A percentile compares a stretch with the other conserved stretches of the same genome.
Conservation (phyloP, 2,888 invertebrate genomes). For the Phyto melanocephala region DNA sequence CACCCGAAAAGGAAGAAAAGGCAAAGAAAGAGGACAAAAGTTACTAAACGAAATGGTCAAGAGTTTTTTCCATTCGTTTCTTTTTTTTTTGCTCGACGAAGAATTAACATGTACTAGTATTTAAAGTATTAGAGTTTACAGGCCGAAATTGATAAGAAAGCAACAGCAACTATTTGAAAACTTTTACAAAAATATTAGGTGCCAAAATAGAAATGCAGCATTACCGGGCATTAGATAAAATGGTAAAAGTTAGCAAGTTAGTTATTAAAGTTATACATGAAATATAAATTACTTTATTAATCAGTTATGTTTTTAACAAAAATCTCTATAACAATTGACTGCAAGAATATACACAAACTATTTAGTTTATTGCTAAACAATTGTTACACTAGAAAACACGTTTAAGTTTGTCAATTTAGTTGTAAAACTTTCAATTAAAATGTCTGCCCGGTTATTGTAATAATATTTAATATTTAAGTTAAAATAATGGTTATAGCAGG, state of each 20-base stretch:
- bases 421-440: no score
- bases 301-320: no score
- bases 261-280: background rate
- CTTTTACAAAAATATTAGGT: background rate
- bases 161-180: background rate
- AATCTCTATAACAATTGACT: no score
- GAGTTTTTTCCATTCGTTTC: constrained; percentile 30
- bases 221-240: background rate
- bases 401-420: no score
- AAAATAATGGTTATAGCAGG: no score
- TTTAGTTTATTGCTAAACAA: no score
- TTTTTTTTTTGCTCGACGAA: background rate
- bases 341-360: no score
- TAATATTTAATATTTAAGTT: no score
- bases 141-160: background rate
- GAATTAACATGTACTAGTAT: constrained; percentile 20
- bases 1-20: background rate
- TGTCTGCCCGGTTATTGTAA: no score
- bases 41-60: constrained; percentile 43
- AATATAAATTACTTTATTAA: no score
- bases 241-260: background rate
- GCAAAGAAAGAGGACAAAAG: constrained; percentile 4
- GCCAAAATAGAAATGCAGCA: background rate
- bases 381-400: no score
- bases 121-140: constrained; percentile 1